Evolutionary conservation across 2,113 vertebrate species (phyloP), one percentile per base, ranked within the genome.

Genomic region (Silurus meridionalis): DNA sequence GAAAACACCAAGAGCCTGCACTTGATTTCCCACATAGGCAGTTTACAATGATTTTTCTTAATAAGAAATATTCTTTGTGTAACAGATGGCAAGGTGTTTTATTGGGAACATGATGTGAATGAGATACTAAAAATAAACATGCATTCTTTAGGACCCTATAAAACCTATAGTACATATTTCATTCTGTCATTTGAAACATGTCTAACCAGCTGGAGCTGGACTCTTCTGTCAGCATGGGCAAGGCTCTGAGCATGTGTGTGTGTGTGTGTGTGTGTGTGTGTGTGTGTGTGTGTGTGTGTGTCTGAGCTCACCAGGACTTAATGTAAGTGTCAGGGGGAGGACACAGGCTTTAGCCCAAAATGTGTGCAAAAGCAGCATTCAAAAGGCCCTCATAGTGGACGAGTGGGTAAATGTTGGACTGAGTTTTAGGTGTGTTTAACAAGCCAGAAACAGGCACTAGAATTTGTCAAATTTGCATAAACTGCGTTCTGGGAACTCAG

Each of bases 281-380:
- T 52, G 48, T 48, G 50, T 50, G 48, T 58, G 25, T 55, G 52
- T 69, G 63, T 14, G 25, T n/a, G n/a, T 55, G 60, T 50, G 67
- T 48, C 67, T 58, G 87, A 84, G 81, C 82, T 48, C 78, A 80
- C 58, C 91, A 93, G 87, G 77, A 61, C 88, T 88, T 95, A 94
- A 93, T 91, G 87, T 88, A 93, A 93, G 58, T 9, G 87, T 90
- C 84, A 77, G 85, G 86, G 87, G 84, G 80, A 75, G 87, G 89
- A 92, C 9, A 0, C 78, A 23, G 63, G 0, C 53, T 0, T 0
- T 66, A 88, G 92, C 91, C 37, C 92, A 93, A 92, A 89, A 92
- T 91, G 91, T 87, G 89, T 92, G 91, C 92, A 93, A 92, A 91
- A 93, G 92, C 90, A 91, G 90, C 88, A 90, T 92, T 94, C 92